phyloP scores from a whole-genome alignment of 2,797 vertebrate genomes.

The Antrozous pallidus region DNA sequence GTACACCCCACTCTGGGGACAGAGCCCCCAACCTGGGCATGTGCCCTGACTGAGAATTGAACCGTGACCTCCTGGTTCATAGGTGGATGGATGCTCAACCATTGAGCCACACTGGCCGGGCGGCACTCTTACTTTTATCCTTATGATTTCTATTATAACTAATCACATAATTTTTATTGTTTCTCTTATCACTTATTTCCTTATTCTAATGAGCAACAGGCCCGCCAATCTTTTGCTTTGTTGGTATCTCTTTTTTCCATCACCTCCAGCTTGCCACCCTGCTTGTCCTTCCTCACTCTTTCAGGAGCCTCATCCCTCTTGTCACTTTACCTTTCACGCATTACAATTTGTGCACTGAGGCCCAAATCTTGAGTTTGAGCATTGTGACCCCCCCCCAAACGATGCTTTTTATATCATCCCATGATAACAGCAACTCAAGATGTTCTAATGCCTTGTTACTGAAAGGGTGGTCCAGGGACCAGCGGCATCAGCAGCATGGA shows the following conservation, averaged over 20 bases:
- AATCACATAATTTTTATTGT: neutral
- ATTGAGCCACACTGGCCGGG: too few relatives aligned
- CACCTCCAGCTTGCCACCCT: neutral
- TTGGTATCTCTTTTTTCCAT: neutral
- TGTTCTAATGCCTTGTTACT: neutral
- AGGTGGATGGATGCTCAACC: too few relatives aligned
- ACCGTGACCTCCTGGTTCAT: too few relatives aligned
- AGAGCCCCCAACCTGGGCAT: too few relatives aligned
- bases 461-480: neutral
- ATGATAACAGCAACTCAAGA: neutral
- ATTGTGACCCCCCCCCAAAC: neutral
- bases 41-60: too few relatives aligned
- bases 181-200: neutral
- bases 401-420: neutral
- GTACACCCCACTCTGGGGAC: too few relatives aligned
- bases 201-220: neutral
- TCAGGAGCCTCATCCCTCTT: neutral
- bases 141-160: neutral
- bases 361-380: neutral
- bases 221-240: neutral
- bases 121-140: neutral
- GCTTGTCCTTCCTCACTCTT: neutral
- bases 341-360: neutral
- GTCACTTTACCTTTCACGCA: neutral
- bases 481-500: neutral